A percentile compares a stretch with the other conserved stretches of the same genome.
phyloP scores from a whole-genome alignment of 1,140 invertebrate genomes.

The Drosophila takahashii region DNA sequence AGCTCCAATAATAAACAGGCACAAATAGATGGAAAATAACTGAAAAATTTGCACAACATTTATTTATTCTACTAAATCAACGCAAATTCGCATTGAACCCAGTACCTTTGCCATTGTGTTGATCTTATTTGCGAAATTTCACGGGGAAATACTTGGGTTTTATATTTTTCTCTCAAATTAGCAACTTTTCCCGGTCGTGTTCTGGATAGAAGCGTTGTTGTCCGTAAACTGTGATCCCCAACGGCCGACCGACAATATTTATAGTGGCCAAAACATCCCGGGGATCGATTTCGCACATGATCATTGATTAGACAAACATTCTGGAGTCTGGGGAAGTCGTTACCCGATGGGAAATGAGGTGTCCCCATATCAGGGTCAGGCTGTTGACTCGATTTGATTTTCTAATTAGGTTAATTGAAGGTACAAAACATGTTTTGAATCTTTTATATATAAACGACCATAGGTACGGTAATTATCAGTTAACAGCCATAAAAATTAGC shows the following conservation, averaged over 20 bases:
- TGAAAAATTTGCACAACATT: constrained; percentile 8
- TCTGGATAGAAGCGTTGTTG: constrained; percentile 52
- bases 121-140: constrained; percentile 58
- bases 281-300: constrained; percentile 72
- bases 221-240: constrained; percentile 55
- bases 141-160: constrained; percentile 12
- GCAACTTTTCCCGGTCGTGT: constrained; percentile 46
- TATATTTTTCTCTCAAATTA: constrained; percentile 50
- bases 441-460: neutral
- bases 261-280: constrained; percentile 52
- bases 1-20: constrained; percentile 12
- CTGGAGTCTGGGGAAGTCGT: constrained; percentile 56
- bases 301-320: constrained; percentile 72
- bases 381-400: constrained; percentile 5
- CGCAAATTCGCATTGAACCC: neutral
- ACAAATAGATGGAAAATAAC: constrained; percentile 35
- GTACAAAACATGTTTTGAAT: neutral
- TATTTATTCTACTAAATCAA: constrained; percentile 5
- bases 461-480: neutral
- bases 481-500: neutral
- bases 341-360: constrained; percentile 42
- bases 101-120: constrained; percentile 63
- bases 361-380: constrained; percentile 44
- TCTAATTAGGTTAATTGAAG: neutral
- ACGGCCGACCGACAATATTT: constrained; percentile 51